phyloP scores from a whole-genome alignment of 2,797 vertebrate genomes.

The Anableps anableps region DNA sequence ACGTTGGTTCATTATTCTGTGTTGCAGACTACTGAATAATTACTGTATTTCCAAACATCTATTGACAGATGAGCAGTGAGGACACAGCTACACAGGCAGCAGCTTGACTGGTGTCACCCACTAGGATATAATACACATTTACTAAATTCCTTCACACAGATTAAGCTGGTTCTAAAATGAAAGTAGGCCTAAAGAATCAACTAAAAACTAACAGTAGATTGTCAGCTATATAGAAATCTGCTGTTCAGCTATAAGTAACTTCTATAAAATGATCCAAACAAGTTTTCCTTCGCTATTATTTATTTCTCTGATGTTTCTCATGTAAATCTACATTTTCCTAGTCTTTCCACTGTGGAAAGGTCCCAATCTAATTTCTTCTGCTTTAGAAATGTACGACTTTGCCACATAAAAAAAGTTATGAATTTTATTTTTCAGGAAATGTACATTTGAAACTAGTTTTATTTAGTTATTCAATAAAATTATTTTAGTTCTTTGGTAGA shows the following conservation, averaged over 20 bases:
- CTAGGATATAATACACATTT: not conserved
- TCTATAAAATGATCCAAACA: not conserved
- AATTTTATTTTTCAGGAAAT: not conserved
- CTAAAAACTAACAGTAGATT: not conserved
- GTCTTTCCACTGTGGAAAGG: not conserved
- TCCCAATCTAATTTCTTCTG: not conserved
- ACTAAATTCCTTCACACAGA: not conserved
- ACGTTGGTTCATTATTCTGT: slow-evolving; percentile 15
- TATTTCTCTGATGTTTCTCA: not conserved
- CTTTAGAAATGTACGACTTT: not conserved
- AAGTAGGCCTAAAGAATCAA: not conserved
- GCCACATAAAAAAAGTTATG: not conserved
- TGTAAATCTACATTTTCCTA: not conserved
- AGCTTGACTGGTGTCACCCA: slow-evolving; percentile 24
- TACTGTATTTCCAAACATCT: slow-evolving; percentile 12
- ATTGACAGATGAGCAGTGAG: not conserved
- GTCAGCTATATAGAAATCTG: too few relatives aligned
- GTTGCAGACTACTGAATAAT: not conserved
- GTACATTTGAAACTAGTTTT: not conserved
- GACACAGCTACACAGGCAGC: slow-evolving; percentile 9
- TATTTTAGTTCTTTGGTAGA: not conserved
- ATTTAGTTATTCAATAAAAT: not conserved
- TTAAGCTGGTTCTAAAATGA: not conserved
- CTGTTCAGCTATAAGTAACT: not conserved
- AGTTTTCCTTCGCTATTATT: not conserved